Percentiles rank a stretch among this genome's conserved stretches.
These are phyloP conservation scores for Apteryx owenii DNA, from an alignment of 2,113 vertebrate species.

Conservation along the genomic window DNA sequence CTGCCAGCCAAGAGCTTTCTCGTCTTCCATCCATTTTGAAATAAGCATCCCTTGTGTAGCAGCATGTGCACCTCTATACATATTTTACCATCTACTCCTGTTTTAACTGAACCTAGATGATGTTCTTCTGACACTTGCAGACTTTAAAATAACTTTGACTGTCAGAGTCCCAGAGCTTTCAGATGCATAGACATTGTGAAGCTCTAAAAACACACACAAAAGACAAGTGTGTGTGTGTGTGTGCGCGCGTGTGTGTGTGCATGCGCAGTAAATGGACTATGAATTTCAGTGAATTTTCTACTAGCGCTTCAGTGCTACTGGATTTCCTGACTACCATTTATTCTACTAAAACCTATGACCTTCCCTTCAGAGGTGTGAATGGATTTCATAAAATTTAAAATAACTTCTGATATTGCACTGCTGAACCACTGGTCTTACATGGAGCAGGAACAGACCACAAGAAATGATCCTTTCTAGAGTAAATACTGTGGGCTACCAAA, in stretches of 20 bases:
- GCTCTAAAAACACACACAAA: not conserved
- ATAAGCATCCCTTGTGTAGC: conserved; percentile 34
- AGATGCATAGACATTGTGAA: not conserved
- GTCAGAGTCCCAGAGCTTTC: not conserved
- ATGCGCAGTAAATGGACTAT: not conserved
- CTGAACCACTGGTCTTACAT: not conserved
- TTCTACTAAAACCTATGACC: not conserved
- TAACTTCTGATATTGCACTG: not conserved
- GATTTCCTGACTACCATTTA: not conserved
- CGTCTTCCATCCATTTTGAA: conserved; percentile 14
- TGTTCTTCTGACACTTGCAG: conserved; percentile 48
- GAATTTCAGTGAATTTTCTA: not conserved
- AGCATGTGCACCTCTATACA: conserved; percentile 34
- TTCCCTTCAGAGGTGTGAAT: not conserved
- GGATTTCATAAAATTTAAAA: not conserved
- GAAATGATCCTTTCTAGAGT: not conserved
- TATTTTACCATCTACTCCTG: conserved; percentile 62
- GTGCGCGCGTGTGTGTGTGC: too few relatives aligned
- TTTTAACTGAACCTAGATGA: conserved; percentile 31
- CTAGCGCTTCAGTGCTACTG: not conserved
- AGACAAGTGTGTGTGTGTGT: not conserved
- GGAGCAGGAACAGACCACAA: not conserved
- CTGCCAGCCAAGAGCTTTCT: not conserved
- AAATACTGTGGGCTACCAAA: not conserved
- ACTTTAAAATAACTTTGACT: conserved; percentile 44